phyloP scores from a whole-genome alignment of 2,888 invertebrate species.

The Bugula neritina region DNA sequence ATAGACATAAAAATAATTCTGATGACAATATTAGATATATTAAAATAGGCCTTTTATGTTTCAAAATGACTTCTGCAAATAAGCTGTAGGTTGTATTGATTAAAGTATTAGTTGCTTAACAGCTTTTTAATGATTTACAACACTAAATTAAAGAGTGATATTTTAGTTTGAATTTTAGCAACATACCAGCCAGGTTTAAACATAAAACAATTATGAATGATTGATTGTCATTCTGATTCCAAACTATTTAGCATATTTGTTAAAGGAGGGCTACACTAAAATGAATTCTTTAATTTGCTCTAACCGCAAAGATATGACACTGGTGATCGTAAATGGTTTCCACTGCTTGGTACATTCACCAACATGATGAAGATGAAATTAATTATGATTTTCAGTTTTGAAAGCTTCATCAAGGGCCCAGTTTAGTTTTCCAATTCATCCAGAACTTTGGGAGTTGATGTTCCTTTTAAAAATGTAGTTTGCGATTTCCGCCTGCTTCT shows the following conservation, averaged over 20 bases:
- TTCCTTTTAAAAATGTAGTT: slow-evolving; percentile 2
- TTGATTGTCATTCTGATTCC: not conserved
- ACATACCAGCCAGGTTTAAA: not conserved
- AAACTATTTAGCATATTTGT: not conserved
- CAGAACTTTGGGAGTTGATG: too few relatives aligned
- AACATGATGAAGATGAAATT: not conserved
- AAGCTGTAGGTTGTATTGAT: too few relatives aligned
- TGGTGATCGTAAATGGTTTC: not conserved
- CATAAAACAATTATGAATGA: not conserved
- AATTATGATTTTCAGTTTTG: not conserved
- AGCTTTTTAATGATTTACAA: too few relatives aligned
- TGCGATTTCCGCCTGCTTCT: not conserved
- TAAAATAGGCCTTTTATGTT: too few relatives aligned
- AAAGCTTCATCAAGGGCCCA: not conserved
- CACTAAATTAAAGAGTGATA: too few relatives aligned
- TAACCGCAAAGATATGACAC: not conserved
- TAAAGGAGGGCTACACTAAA: not conserved
- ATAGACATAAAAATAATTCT: too few relatives aligned
- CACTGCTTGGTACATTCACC: not conserved
- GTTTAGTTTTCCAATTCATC: too few relatives aligned
- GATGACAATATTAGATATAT: too few relatives aligned
- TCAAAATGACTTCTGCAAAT: too few relatives aligned
- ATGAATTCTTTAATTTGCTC: not conserved
- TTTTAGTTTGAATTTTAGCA: not conserved
- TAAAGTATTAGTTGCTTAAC: too few relatives aligned